Conservation (phyloP, 2,888 invertebrate genomes). For the Tetranychus piercei region DNA sequence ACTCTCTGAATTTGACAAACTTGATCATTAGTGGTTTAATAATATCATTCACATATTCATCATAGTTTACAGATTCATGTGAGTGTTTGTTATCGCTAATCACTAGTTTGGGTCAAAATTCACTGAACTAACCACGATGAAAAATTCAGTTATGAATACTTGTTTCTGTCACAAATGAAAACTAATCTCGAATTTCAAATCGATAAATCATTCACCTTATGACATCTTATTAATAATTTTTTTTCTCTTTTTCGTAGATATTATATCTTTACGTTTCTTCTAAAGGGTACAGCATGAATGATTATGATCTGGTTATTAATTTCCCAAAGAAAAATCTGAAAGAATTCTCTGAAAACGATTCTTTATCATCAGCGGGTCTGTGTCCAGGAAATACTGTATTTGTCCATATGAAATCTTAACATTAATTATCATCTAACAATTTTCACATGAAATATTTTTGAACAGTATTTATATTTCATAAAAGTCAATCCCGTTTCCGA, state of each 20-base stretch:
- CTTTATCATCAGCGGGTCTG: constrained; percentile 34
- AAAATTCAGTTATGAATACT: too few species aligned
- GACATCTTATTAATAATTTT: background rate
- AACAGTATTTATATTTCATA: background rate
- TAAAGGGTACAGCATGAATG: constrained; percentile 33
- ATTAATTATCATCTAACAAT: background rate
- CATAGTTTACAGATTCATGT: too few species aligned
- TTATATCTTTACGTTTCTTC: constrained; percentile 32
- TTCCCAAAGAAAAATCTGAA: constrained; percentile 35
- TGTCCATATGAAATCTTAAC: constrained; percentile 30
- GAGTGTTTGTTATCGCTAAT: too few species aligned
- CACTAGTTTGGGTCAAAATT: too few species aligned
- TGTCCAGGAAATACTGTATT: constrained; percentile 36
- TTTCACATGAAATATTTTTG: background rate
- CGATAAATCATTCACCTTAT: background rate
- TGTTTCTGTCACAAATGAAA: too few species aligned
- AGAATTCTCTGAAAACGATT: constrained; percentile 30
- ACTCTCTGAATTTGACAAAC: too few species aligned
- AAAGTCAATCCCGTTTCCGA: background rate
- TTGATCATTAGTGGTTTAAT: too few species aligned
- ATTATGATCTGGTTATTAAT: constrained; percentile 36
- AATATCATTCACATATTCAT: too few species aligned
- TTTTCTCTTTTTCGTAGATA: constrained; percentile 30
- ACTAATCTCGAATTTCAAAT: background rate
- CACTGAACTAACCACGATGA: background rate